Evolutionary conservation across 2,888 invertebrate genomes (phyloP).

Genomic region (Rhagonycha lutea): DNA sequence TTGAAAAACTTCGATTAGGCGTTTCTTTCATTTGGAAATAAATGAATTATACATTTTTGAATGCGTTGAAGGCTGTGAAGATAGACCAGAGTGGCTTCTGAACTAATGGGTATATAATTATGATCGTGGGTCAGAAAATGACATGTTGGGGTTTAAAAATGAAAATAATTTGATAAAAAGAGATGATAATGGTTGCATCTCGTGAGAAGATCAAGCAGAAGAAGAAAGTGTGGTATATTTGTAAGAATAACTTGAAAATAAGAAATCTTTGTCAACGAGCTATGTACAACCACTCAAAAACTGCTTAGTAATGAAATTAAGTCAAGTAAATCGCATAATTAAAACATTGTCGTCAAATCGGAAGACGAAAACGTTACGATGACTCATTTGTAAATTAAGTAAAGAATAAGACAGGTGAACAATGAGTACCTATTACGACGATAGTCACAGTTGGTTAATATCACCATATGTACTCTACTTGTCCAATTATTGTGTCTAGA

Average conservation of each 20-base stretch:
- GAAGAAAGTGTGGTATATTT: neutral
- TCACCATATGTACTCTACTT: neutral
- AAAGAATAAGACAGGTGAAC: constrained; percentile 14
- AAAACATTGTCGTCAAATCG: neutral
- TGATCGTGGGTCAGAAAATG: neutral
- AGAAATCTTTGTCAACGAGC: neutral
- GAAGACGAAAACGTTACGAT: neutral
- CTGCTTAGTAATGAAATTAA: neutral
- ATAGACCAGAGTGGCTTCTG: neutral
- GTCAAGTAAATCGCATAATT: neutral
- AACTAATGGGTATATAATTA: neutral
- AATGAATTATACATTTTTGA: neutral
- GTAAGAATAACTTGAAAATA: neutral
- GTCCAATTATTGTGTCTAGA: neutral
- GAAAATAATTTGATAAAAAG: neutral
- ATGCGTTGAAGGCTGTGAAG: neutral
- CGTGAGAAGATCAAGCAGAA: no score
- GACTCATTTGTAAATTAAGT: constrained; percentile 12
- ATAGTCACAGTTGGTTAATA: constrained; percentile 3
- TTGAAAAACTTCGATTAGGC: neutral
- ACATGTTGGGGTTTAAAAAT: no score
- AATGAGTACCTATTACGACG: neutral
- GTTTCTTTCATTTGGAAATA: neutral
- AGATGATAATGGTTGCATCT: no score
- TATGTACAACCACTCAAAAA: neutral